phyloP scores from a whole-genome alignment of 2,113 vertebrate species.

The Passerina amoena region DNA sequence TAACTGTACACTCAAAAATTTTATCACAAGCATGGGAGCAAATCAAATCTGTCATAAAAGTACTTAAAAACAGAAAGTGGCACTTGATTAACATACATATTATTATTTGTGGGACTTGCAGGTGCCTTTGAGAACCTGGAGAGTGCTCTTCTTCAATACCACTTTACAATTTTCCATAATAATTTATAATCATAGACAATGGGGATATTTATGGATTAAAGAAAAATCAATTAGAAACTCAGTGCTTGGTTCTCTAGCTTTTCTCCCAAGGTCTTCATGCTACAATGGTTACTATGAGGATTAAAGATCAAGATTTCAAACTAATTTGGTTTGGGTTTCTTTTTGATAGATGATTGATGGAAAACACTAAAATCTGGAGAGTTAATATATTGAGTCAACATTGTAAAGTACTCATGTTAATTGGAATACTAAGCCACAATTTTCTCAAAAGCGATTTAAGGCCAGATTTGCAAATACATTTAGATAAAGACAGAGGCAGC shows the following conservation, averaged over 20 bases:
- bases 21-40: background rate
- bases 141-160: background rate
- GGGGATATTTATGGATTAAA: background rate
- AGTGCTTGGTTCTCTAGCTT: background rate
- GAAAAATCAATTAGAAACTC: constrained; percentile 24
- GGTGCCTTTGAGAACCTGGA: background rate
- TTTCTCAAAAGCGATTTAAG: background rate
- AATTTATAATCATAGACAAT: background rate
- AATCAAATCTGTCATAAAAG: background rate
- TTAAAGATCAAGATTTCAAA: constrained; percentile 20
- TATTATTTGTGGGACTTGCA: background rate
- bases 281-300: background rate
- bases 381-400: background rate
- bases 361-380: constrained; percentile 3
- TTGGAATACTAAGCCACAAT: background rate
- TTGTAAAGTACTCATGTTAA: background rate
- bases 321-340: background rate
- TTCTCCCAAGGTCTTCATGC: background rate
- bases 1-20: background rate
- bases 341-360: background rate
- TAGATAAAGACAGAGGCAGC: background rate
- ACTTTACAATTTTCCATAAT: background rate
- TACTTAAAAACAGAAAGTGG: background rate
- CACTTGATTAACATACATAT: background rate
- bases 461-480: background rate